A percentile compares a stretch with the other conserved stretches of the same genome.
Conservation (phyloP, 2,113 vertebrate genomes). For the Lampris megalopsis region DNA sequence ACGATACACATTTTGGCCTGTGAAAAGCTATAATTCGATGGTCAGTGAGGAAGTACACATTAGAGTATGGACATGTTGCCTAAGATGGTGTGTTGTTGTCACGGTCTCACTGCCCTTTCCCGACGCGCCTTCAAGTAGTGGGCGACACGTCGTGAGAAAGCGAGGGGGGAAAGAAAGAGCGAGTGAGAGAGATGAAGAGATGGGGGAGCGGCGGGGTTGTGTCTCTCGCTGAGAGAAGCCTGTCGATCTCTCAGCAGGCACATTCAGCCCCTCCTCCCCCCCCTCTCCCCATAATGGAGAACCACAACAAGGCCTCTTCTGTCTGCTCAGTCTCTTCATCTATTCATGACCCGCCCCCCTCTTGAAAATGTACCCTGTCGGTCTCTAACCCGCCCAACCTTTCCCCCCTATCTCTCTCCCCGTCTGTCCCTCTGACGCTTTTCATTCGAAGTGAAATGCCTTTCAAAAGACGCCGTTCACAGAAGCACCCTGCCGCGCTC, state of each 20-base stretch:
- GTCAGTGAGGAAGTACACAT: conserved; percentile 14
- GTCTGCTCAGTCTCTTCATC: conserved; percentile 79
- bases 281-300: conserved; percentile 71
- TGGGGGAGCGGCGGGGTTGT: conserved; percentile 31
- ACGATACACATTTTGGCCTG: conserved; percentile 4
- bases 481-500: conserved; percentile 66
- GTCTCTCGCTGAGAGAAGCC: conserved; percentile 80
- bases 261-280: conserved; percentile 57
- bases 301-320: conserved; percentile 84
- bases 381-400: conserved; percentile 32
- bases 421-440: conserved; percentile 62
- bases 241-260: conserved; percentile 85
- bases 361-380: conserved; percentile 76
- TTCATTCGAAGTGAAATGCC: conserved; percentile 66
- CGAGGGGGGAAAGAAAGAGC: no score
- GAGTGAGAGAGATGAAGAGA: conserved; percentile 62
- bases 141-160: conserved; percentile 47
- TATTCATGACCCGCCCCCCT: conserved; percentile 82
- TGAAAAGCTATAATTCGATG: conserved; percentile 13
- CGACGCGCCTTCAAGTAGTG: conserved; percentile 56
- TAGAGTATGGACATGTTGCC: conserved; percentile 43
- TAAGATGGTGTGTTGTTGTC: conserved; percentile 62
- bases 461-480: conserved; percentile 73
- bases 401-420: conserved; percentile 40
- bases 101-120: conserved; percentile 59